phyloP scores from a whole-genome alignment of 23 tunicate genomes.

The Halocynthia roretzi region DNA sequence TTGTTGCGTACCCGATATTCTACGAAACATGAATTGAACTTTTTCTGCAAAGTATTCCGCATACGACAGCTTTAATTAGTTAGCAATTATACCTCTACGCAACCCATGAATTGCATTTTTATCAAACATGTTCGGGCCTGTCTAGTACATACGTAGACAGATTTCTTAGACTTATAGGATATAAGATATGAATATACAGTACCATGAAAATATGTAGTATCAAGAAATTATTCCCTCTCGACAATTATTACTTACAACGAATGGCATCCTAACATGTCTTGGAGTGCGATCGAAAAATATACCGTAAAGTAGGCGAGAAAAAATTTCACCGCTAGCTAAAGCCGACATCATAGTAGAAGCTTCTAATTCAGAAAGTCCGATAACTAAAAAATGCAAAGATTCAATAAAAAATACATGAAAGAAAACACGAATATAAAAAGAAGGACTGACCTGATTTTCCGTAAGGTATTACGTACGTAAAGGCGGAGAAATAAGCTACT shows the following conservation, averaged over 20 bases:
- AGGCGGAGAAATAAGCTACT: slow-evolving; percentile 34
- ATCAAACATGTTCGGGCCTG: no score
- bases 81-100: no score
- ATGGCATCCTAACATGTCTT: background rate
- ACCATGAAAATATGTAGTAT: no score
- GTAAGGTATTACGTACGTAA: slow-evolving; percentile 28
- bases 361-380: slow-evolving; percentile 13
- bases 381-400: background rate
- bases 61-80: no score
- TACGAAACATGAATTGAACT: no score
- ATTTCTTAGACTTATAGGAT: no score
- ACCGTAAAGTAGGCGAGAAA: slow-evolving; percentile 7
- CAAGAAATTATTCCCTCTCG: no score
- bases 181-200: no score
- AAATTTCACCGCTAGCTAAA: slow-evolving; percentile 12
- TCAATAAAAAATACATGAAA: background rate
- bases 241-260: slow-evolving; percentile 12
- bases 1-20: no score
- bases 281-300: slow-evolving; percentile 15
- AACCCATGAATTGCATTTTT: no score
- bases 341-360: slow-evolving; percentile 26
- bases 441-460: slow-evolving; percentile 24
- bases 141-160: no score
- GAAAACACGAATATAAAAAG: background rate
- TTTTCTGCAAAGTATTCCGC: no score